Percentiles rank a stretch among this genome's conserved stretches.
phyloP scores from a whole-genome alignment of 2,113 vertebrate genomes.

The Felis chaus region DNA sequence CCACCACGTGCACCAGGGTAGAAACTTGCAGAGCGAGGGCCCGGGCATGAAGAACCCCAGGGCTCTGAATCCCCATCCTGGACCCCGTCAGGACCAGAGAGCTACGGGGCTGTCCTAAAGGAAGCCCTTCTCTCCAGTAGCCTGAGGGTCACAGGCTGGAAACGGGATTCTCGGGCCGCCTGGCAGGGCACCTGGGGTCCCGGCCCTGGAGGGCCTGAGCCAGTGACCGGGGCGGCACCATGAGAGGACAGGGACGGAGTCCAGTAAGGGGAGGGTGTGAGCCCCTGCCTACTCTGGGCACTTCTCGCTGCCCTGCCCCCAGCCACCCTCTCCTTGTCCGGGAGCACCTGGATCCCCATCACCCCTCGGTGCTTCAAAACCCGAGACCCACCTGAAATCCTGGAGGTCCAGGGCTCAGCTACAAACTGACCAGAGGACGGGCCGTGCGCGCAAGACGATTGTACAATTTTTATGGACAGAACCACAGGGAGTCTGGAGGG shows the following conservation, averaged over 20 bases:
- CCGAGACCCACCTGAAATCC: not conserved
- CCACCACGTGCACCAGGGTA: too few species aligned
- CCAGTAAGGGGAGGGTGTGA: accelerated
- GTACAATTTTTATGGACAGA: not conserved
- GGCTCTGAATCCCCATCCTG: not conserved
- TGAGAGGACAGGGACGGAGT: not conserved
- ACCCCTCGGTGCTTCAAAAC: not conserved
- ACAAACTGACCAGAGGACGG: accelerated
- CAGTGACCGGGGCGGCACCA: accelerated
- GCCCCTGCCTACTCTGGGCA: not conserved
- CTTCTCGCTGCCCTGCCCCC: not conserved
- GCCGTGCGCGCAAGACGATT: accelerated
- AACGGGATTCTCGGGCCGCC: not conserved
- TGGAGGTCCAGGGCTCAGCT: not conserved
- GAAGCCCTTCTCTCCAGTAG: not conserved
- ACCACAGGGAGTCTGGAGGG: accelerated
- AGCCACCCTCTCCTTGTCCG: accelerated
- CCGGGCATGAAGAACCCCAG: accelerated
- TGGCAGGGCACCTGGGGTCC: not conserved
- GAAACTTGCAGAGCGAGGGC: not conserved
- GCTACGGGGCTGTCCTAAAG: not conserved
- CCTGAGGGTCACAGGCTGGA: not conserved
- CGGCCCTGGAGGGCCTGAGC: not conserved
- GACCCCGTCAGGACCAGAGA: too few species aligned
- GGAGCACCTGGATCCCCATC: accelerated